Conservation (phyloP, 1,140 invertebrate species). For the Brachionus paranguensis region DNA sequence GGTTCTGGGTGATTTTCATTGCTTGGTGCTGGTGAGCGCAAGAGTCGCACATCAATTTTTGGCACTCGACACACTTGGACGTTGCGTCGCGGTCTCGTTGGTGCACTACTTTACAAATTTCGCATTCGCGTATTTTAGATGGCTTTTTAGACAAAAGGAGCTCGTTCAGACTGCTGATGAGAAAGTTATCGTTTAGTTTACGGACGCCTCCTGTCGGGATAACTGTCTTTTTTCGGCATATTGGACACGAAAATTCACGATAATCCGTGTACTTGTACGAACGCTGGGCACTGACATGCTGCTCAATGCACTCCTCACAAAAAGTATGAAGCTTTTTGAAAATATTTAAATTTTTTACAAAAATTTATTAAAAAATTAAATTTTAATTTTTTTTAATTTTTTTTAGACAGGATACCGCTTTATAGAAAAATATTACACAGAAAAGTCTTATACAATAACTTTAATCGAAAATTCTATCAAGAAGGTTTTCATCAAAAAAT, state of each 20-base stretch:
- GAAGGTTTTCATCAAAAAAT: no score
- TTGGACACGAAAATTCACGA: conserved; percentile 55
- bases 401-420: no score
- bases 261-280: conserved; percentile 40
- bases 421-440: no score
- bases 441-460: no score
- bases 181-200: conserved; percentile 57
- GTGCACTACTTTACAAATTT: conserved; percentile 55
- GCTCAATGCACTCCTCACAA: conserved; percentile 40
- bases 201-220: conserved; percentile 56
- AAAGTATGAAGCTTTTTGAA: conserved; percentile 20
- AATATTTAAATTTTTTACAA: neutral
- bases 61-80: conserved; percentile 57
- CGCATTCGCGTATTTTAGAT: conserved; percentile 48
- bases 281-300: conserved; percentile 29
- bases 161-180: conserved; percentile 55
- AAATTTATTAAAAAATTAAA: neutral
- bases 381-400: no score
- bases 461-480: no score
- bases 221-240: conserved; percentile 56
- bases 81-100: conserved; percentile 52
- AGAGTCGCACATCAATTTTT: conserved; percentile 54
- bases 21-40: conserved; percentile 54
- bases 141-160: conserved; percentile 44
- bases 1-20: conserved; percentile 54